Evolutionary conservation across 1,140 invertebrate species (phyloP), one percentile per base, ranked within the genome.

Genomic region (Lerema accius): DNA sequence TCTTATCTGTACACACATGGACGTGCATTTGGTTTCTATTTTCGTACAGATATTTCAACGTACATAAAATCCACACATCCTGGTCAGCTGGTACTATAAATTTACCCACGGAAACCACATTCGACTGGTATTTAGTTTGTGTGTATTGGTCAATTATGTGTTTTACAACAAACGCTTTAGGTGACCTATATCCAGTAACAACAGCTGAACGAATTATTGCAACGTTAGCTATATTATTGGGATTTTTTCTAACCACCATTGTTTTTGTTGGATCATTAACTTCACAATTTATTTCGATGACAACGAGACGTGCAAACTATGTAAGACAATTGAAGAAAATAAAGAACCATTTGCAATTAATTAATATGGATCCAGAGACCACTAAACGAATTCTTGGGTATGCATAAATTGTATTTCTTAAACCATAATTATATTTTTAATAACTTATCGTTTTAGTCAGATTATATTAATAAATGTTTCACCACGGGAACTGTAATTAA

Each of bases 251-350:
- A n/a, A 86, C 84, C 28, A 86, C 86, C 9, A 75, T 89, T 51
- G 82, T 88, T 9, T 89, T 89, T 63, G 86, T 87, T 32, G 89
- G 86, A 40, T 90, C 87, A 4, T 65, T 90, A 17, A 90, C 87
- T 35, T 90, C 87, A n/a, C 80, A 85, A 28, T 90, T 90, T 62
- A 87, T 90, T 67, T 87, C 84, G 14, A 82, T 89, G 53, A 87
- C 83, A 6, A 85, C 83, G 10, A 74, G 87, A 61, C 80, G 87
- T 14, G 76, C 87, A 4, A 83, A 80, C 51, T 90, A 90, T 60
- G 83, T 89, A 6, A 69, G 80, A 32, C 82, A 83, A 59, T 62
- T 90, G 23, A 80, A 76, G 58, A 90, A 87, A 73, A 90, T 90
- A 61, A 68, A 80, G 51, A 90, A 85, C 66, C 78, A 90, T 66